Conservation (phyloP, 2,888 invertebrate species). For the Resseliella maxima region DNA sequence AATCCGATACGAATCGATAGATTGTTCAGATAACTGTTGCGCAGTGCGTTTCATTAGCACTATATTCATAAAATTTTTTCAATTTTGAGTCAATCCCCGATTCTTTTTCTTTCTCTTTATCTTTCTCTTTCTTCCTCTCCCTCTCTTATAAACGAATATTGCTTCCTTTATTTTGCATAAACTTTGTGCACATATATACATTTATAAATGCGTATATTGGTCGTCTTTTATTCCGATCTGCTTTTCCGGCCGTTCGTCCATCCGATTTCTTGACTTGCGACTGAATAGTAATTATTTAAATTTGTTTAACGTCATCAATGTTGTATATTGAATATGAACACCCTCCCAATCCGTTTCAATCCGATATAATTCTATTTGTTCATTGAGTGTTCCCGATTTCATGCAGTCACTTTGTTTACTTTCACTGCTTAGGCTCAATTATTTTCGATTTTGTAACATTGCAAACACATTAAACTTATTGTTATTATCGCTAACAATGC, state of each 20-base stretch:
- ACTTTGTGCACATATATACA: no score
- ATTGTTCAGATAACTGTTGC: background rate
- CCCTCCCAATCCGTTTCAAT: background rate
- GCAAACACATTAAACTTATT: background rate
- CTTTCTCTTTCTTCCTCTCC: background rate
- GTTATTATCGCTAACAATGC: background rate
- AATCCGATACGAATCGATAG: conserved; percentile 28
- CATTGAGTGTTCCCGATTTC: background rate
- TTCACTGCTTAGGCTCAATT: background rate
- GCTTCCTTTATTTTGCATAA: background rate
- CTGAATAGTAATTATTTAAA: conserved; percentile 10
- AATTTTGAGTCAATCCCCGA: background rate
- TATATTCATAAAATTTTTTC: background rate
- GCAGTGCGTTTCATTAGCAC: background rate
- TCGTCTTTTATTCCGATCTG: background rate
- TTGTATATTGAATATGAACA: background rate
- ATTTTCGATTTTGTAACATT: conserved; percentile 33
- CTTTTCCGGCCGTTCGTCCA: background rate
- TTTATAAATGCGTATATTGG: no score
- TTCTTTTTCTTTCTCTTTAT: background rate
- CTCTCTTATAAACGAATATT: no score
- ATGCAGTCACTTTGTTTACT: background rate
- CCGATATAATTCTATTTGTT: conserved; percentile 12
- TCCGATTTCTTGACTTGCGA: background rate
- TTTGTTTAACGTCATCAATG: background rate